phyloP scores from a whole-genome alignment of 2,113 vertebrate genomes.

The Spea bombifrons region DNA sequence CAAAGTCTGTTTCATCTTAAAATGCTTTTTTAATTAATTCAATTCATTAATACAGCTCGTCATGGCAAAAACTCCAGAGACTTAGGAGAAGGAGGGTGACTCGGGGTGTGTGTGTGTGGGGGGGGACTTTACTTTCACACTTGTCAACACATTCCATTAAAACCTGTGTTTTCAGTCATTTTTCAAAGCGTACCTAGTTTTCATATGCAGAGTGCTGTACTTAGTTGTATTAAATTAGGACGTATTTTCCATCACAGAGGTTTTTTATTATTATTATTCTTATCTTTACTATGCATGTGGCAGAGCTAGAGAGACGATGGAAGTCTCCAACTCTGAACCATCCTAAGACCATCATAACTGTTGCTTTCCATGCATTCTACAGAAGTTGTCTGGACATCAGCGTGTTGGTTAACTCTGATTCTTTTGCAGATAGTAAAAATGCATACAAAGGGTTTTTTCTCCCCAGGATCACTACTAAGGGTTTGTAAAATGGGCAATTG shows the following conservation, averaged over 20 bases:
- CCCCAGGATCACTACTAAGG: too few species aligned
- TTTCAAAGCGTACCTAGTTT: conserved; percentile 54
- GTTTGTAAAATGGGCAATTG: too few species aligned
- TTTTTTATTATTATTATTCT: background rate
- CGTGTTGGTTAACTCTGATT: background rate
- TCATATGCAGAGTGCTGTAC: conserved; percentile 61
- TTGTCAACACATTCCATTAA: conserved; percentile 67
- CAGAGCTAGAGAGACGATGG: background rate
- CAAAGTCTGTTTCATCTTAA: conserved; percentile 66
- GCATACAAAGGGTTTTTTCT: too few species aligned
- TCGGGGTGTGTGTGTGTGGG: conserved; percentile 17
- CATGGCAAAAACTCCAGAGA: conserved; percentile 67
- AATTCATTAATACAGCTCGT: conserved; percentile 68
- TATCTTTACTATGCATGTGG: background rate
- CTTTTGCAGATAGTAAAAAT: too few species aligned
- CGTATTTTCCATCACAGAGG: conserved; percentile 23
- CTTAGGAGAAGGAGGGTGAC: conserved; percentile 40
- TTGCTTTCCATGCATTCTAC: conserved; percentile 4
- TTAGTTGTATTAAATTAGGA: conserved; percentile 61
- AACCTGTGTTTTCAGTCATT: conserved; percentile 62
- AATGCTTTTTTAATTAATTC: conserved; percentile 73
- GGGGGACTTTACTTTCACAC: conserved; percentile 66
- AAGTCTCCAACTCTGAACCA: background rate
- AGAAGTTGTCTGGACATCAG: background rate
- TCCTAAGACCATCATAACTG: background rate